Base-by-base conservation (phyloP, 2,888 invertebrate genomes). In the Melipona bicolor region DNA sequence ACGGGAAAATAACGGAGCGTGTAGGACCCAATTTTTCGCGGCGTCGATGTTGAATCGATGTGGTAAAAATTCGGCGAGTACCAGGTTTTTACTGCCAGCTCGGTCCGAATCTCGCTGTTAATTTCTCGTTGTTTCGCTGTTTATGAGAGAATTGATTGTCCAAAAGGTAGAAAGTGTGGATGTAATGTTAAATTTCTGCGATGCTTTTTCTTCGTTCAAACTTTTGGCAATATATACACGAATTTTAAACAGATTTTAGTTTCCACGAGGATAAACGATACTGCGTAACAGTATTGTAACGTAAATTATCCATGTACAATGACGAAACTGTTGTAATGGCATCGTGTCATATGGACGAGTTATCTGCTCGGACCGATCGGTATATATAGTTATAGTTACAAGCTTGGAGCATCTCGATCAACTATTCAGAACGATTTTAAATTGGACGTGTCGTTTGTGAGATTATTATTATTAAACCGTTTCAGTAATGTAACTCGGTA, bases 11-110 rank as follows among this genome's bases (percentile, higher is more conserved):
- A 21, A 43, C 49, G 17, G 59, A 9, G 2, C 43, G 4, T 27
- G 27, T 2, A 49, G 62, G 62, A 50, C 52, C 73, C 64, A 74
- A 64, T 74, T 74, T 74, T 74, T 64, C 64, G 36, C 36, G 36
- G 19, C 9, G 6, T 19, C 27, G 49, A 61, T 49, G 24, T 21
- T 49, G 21, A 62, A n/a, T 43, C 19, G 32, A 27, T 15, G 27
- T 13, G 19, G 17, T 73, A 50, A 52, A 73, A 62, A 32, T 62
- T 62, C n/a, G 5, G 64, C 49, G 27, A 54, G 5, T 0, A 9
- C 11, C 27, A n/a, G 11, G 2, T 43, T 74, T 73, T 74, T 54
- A 74, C 36, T n/a, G 36, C 19, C 52, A 17, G 17, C n/a, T 17
- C 27, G 6, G 19, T 19, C 17, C 11, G 17, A 32, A 17, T 11